These are phyloP conservation scores for Ceratina australensis DNA, from an alignment of 1,140 invertebrate genomes.

Conservation along the genomic window DNA sequence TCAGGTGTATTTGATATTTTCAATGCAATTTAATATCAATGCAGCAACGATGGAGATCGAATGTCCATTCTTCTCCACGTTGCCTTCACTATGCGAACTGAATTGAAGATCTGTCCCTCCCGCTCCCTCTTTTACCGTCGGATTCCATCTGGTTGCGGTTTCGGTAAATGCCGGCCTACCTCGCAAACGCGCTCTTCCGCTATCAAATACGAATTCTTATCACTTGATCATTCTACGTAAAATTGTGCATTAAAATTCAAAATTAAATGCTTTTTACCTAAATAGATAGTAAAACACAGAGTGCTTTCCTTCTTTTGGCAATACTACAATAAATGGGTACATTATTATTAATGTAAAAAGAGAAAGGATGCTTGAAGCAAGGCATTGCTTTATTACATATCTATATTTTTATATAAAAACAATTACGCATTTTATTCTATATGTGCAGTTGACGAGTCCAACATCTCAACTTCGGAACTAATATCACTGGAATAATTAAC, in stretches of 20 bases:
- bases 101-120: constrained; percentile 54
- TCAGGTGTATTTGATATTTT: neutral
- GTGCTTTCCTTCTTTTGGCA: neutral
- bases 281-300: neutral
- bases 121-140: constrained; percentile 20
- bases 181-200: constrained; percentile 38
- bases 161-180: constrained; percentile 30
- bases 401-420: constrained; percentile 5
- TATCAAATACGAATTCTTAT: neutral
- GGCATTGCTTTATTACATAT: constrained; percentile 24
- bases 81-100: constrained; percentile 57
- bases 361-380: constrained; percentile 9
- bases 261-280: neutral
- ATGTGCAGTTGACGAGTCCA: constrained; percentile 76
- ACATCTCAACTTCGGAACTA: constrained; percentile 79
- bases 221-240: too few species aligned
- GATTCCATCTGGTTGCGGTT: constrained; percentile 9
- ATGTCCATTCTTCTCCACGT: constrained; percentile 55
- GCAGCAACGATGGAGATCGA: constrained; percentile 39
- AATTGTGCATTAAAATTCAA: too few species aligned
- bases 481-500: constrained; percentile 77
- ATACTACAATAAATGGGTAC: neutral
- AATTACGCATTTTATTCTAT: constrained; percentile 66
- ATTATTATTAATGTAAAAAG: too few species aligned
- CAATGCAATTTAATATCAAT: constrained; percentile 37